Conservation (phyloP, 2,113 vertebrate genomes). For the Antechinus flavipes region DNA sequence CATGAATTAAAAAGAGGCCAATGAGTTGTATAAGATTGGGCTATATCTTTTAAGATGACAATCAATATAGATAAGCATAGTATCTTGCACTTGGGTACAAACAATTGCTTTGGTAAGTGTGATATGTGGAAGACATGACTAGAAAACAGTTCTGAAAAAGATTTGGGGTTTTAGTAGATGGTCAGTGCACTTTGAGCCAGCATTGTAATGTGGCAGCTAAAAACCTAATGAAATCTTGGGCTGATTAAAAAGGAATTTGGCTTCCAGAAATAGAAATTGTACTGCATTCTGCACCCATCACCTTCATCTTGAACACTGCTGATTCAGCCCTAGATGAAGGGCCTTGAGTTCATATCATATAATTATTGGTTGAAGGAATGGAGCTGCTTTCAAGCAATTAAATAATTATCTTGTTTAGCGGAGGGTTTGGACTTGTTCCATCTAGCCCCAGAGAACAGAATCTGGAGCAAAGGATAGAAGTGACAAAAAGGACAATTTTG, state of each 20-base stretch:
- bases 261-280: not conserved
- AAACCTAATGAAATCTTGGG: not conserved
- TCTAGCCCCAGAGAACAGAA: not conserved
- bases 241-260: not conserved
- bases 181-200: not conserved
- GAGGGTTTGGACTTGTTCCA: not conserved
- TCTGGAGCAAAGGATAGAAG: not conserved
- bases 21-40: not conserved
- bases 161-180: not conserved
- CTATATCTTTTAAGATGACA: not conserved
- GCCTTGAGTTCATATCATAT: not conserved
- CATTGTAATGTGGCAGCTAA: not conserved
- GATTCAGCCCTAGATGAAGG: not conserved
- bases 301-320: not conserved
- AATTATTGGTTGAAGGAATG: not conserved
- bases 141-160: not conserved
- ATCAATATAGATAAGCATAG: not conserved
- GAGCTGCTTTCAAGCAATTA: not conserved
- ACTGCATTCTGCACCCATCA: not conserved
- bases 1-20: not conserved
- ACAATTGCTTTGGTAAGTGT: not conserved
- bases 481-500: not conserved
- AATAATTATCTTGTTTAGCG: not conserved
- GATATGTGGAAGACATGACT: not conserved
- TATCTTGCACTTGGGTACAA: not conserved